Evolutionary conservation across 2,888 invertebrate species (phyloP), one percentile per base, ranked within the genome.

Genomic region (Mesodorylaimus sp.): DNA sequence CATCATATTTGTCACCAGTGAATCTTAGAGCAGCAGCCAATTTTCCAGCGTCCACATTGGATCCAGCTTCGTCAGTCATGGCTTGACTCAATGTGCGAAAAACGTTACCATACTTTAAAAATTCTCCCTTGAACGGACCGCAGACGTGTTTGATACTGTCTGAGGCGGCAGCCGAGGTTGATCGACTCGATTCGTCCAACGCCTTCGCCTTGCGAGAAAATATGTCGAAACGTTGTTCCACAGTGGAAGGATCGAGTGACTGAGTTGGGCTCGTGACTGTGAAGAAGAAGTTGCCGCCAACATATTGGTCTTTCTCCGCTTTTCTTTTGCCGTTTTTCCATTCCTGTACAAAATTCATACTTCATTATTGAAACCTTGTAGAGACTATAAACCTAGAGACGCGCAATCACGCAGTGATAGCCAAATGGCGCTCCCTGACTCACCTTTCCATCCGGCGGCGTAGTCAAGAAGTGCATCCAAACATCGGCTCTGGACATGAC

Each of bases 261-360:
- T 79, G 79, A 55, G 83, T 80, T 36, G 89, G 86, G 54, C 84
- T 81, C 58, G 81, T 79, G 60, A 95, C 75, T 53, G 84, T 81
- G 68, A 84, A 77, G 71, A 91, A 91, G 69, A 86, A 88, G 69
- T 81, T 84, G 28, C 84, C 81, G 5, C 88, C 88, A 58, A 83
- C 74, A 55, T 87, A 76, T 60, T 84, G 81, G 68, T 97, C 95
- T 62, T 81, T 83, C 69, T 97, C 95, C 1, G 95, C 93, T 68
- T 79, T 80, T 55, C 95, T 74, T 70, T 95, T 95, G 2, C 95
- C 95, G 45, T 77, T 78, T 71, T 97, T 97, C 95, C 95, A 97
- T 58, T 82, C 64, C n/a, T n/a, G n/a, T n/a, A n/a, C n/a, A n/a
- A n/a, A n/a, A n/a, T n/a, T n/a, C n/a, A n/a, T n/a, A n/a, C n/a